Conservation (phyloP, 92 coral and sea anemone species). For the Zoanthus sociatus region DNA sequence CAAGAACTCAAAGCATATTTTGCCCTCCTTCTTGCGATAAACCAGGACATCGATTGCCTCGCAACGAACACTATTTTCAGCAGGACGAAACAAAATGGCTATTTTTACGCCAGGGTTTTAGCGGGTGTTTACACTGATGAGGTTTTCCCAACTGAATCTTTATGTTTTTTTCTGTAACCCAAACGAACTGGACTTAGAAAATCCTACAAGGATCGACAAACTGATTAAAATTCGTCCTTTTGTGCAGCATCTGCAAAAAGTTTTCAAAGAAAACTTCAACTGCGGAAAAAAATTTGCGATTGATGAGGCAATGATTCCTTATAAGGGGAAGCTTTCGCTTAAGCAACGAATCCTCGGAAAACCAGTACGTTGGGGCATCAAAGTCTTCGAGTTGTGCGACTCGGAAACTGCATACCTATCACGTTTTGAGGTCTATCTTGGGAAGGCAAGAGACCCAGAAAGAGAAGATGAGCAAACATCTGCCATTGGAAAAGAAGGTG, state of each 20-base stretch:
- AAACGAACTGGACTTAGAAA: constrained; percentile 21
- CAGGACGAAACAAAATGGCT: constrained; percentile 55
- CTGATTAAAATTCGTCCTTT: constrained; percentile 40
- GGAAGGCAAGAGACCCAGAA: constrained; percentile 40
- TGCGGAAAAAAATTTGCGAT: constrained; percentile 42
- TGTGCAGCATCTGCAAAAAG: constrained; percentile 22
- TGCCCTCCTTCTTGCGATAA: constrained; percentile 50
- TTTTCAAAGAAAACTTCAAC: constrained; percentile 37
- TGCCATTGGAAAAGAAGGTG: constrained; percentile 53
- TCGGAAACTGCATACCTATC: constrained; percentile 27
- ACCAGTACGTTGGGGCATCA: constrained; percentile 65
- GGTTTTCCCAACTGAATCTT: constrained; percentile 57
- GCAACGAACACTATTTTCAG: constrained; percentile 47
- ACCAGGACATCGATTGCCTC: constrained; percentile 31
- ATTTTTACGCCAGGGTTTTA: constrained; percentile 54
- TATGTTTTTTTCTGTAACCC: constrained; percentile 63
- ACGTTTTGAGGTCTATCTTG: constrained; percentile 48
- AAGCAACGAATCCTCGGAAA: constrained; percentile 43
- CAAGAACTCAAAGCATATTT: constrained; percentile 51
- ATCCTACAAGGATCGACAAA: constrained; percentile 1
- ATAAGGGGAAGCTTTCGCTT: constrained; percentile 49
- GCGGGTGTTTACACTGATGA: constrained; percentile 41
- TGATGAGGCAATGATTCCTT: constrained; percentile 62
- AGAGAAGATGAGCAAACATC: constrained; percentile 22
- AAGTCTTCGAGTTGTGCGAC: constrained; percentile 48